Evolutionary conservation across 1,140 invertebrate genomes (phyloP).

Genomic region (Hyles euphorbiae): DNA sequence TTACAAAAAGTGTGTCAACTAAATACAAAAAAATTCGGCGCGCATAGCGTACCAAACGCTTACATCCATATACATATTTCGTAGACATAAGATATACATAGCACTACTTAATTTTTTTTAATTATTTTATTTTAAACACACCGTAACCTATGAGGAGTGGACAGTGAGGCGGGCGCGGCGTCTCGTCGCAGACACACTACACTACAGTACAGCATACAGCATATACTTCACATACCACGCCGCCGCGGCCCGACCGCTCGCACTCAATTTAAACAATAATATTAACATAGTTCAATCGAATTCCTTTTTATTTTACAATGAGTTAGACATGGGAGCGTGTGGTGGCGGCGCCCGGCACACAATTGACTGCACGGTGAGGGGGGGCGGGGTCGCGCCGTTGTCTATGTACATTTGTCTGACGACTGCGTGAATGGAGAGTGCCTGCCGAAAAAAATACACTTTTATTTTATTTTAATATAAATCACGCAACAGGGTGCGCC

Average conservation of each 20-base stretch:
- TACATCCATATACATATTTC: conserved; percentile 69
- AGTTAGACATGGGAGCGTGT: neutral
- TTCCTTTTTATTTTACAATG: conserved; percentile 1
- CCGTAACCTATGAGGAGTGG: conserved; percentile 32
- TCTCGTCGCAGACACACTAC: conserved; percentile 5
- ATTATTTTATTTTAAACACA: conserved; percentile 18
- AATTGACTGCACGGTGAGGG: neutral
- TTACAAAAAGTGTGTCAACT: conserved; percentile 73
- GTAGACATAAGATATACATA: conserved; percentile 60
- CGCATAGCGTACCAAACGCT: conserved; percentile 68
- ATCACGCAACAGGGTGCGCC: too few relatives aligned
- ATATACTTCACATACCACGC: neutral
- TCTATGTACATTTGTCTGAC: conserved; percentile 31
- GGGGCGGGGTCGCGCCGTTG: neutral
- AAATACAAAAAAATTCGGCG: conserved; percentile 65
- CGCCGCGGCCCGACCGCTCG: conserved; percentile 19
- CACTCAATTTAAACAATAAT: conserved; percentile 41
- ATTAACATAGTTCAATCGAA: conserved; percentile 5
- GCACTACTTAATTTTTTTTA: conserved; percentile 62
- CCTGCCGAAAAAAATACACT: neutral
- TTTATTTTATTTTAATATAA: too few relatives aligned
- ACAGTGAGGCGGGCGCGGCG: conserved; percentile 4
- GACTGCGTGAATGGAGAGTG: neutral
- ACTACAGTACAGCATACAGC: too few relatives aligned
- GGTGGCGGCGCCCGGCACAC: neutral